phyloP scores from a whole-genome alignment of 2,113 vertebrate species.

The Thermophis baileyi region DNA sequence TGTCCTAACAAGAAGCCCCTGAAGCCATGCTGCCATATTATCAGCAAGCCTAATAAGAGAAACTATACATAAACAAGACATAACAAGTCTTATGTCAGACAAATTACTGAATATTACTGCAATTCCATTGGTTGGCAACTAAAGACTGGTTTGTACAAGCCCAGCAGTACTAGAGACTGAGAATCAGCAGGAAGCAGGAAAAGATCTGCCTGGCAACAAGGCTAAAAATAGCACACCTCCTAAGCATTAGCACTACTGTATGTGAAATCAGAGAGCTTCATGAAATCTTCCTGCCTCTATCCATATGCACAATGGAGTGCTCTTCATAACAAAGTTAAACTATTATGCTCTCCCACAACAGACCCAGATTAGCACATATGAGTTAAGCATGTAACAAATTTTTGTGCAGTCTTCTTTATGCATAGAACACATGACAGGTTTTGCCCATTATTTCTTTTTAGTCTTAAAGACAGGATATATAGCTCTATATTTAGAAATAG shows the following conservation, averaged over 20 bases:
- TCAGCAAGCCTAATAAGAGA: constrained; percentile 34
- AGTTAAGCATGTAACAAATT: neutral
- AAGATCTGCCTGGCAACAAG: constrained; percentile 66
- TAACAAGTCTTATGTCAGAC: constrained; percentile 3
- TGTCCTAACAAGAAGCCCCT: constrained; percentile 30
- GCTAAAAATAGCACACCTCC: constrained; percentile 54
- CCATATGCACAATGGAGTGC: rapidly evolving
- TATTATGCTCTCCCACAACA: neutral
- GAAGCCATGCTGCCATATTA: constrained; percentile 44
- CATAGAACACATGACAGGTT: rapidly evolving
- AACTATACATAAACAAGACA: constrained; percentile 4
- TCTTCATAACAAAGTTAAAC: rapidly evolving
- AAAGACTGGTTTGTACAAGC: constrained; percentile 27
- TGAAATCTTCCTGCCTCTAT: neutral
- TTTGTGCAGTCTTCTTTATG: rapidly evolving
- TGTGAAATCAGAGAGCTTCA: constrained; percentile 30
- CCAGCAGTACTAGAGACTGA: constrained; percentile 51
- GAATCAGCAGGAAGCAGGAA: constrained; percentile 17
- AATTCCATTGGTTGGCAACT: constrained; percentile 61
- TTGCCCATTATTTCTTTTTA: rapidly evolving
- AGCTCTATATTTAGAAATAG: neutral
- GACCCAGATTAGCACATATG: rapidly evolving
- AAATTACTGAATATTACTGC: constrained; percentile 54
- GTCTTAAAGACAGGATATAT: neutral
- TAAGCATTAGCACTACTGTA: neutral